Evolutionary conservation across 2,113 vertebrate species (phyloP).

Genomic region (Spizaetus ornatus): DNA sequence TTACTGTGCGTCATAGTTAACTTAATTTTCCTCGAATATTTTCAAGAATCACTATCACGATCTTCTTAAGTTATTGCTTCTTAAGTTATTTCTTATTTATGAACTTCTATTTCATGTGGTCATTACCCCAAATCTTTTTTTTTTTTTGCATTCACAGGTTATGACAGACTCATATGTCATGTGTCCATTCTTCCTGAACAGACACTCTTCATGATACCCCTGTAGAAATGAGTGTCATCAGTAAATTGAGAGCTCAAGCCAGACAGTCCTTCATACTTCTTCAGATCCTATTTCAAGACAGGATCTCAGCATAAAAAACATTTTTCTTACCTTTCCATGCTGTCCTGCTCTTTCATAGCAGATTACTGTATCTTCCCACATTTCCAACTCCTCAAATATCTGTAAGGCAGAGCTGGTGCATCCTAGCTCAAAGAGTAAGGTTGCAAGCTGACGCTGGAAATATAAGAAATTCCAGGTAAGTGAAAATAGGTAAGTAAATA

Average conservation of each 20-base stretch:
- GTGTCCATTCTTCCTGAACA: background rate
- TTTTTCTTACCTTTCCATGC: conserved; percentile 87
- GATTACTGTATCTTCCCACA: conserved; percentile 96
- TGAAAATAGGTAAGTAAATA: background rate
- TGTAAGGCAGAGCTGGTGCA: conserved; percentile 90
- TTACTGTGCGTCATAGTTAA: background rate
- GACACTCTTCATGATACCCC: background rate
- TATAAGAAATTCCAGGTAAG: conserved; percentile 14
- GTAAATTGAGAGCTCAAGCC: background rate
- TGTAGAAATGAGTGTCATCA: background rate
- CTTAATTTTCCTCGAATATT: background rate
- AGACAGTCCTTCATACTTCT: background rate
- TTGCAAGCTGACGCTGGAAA: conserved; percentile 87
- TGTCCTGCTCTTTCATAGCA: conserved; percentile 91
- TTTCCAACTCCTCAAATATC: conserved; percentile 88
- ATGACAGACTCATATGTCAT: background rate
- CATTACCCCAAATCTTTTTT: background rate
- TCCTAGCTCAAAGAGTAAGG: conserved; percentile 88
- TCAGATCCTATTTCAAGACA: background rate
- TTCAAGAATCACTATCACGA: background rate
- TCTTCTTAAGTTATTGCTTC: background rate
- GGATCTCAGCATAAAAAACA: background rate
- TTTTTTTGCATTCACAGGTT: background rate
- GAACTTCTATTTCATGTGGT: background rate
- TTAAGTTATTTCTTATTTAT: background rate